phyloP scores from a whole-genome alignment of 2,888 invertebrate species.

The Glaucopsyche alexis region DNA sequence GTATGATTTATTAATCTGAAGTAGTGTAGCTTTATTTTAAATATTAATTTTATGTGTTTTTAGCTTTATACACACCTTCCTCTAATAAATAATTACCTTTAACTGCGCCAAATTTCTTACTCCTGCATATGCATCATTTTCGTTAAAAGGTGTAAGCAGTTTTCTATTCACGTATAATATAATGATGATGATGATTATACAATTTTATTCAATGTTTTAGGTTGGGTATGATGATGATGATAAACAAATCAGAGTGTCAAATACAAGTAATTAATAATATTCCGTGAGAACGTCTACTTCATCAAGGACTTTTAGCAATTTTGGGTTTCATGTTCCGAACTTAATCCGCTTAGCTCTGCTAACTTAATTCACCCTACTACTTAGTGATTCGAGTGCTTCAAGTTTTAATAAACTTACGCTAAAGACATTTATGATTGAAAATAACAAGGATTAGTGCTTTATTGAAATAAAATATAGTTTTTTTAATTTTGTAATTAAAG shows the following conservation, averaged over 20 bases:
- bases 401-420: constrained; percentile 2
- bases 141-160: too few relatives aligned
- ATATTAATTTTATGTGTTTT: too few relatives aligned
- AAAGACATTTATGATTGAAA: background rate
- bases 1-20: too few relatives aligned
- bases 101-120: too few relatives aligned
- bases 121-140: too few relatives aligned
- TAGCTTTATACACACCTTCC: too few relatives aligned
- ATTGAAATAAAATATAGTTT: background rate
- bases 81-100: too few relatives aligned
- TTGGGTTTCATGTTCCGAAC: constrained; percentile 21
- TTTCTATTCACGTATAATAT: too few relatives aligned
- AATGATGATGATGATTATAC: too few relatives aligned
- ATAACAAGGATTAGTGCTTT: background rate
- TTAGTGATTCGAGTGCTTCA: background rate
- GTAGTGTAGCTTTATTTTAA: too few relatives aligned
- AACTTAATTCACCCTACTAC: constrained; percentile 22
- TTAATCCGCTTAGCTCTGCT: constrained; percentile 16
- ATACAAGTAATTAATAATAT: constrained; percentile 15
- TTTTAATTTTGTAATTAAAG: background rate
- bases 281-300: constrained; percentile 17
- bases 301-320: constrained; percentile 16
- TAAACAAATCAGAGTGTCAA: background rate
- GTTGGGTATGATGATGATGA: background rate
- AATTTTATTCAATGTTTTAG: too few relatives aligned